Evolutionary conservation across 92 coral and sea anemone genomes (phyloP).

Genomic region (Desmophyllum pertusum): DNA sequence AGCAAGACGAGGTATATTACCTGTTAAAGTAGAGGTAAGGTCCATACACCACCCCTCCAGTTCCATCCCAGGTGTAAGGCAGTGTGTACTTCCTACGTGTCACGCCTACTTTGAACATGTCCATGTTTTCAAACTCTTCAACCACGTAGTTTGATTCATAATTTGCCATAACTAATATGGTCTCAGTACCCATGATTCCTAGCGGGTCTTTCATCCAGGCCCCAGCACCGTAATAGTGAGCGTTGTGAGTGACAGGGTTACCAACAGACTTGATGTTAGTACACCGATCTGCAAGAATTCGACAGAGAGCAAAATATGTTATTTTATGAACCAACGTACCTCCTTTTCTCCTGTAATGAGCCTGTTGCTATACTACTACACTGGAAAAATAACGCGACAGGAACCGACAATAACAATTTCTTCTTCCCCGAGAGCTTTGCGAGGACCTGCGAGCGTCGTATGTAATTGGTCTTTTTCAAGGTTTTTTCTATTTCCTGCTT

Average conservation of each 20-base stretch:
- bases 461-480: no score
- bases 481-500: no score
- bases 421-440: no score
- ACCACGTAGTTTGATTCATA: neutral
- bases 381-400: no score
- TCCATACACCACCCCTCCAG: conserved; percentile 62
- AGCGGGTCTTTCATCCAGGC: conserved; percentile 64
- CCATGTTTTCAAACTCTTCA: conserved; percentile 30
- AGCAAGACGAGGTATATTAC: conserved; percentile 3
- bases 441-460: no score
- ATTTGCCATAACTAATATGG: conserved; percentile 29
- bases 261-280: conserved; percentile 23
- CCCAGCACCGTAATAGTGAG: neutral
- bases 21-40: conserved; percentile 59
- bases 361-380: neutral
- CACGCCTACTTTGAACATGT: conserved; percentile 46
- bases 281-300: conserved; percentile 22
- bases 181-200: conserved; percentile 38
- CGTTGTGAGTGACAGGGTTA: conserved; percentile 33
- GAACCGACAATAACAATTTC: no score
- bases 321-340: no score
- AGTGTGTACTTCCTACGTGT: conserved; percentile 7
- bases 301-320: no score
- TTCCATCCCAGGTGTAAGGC: conserved; percentile 44
- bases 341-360: no score